Conservation (phyloP, 2,797 vertebrate species). For the Todus mexicanus region DNA sequence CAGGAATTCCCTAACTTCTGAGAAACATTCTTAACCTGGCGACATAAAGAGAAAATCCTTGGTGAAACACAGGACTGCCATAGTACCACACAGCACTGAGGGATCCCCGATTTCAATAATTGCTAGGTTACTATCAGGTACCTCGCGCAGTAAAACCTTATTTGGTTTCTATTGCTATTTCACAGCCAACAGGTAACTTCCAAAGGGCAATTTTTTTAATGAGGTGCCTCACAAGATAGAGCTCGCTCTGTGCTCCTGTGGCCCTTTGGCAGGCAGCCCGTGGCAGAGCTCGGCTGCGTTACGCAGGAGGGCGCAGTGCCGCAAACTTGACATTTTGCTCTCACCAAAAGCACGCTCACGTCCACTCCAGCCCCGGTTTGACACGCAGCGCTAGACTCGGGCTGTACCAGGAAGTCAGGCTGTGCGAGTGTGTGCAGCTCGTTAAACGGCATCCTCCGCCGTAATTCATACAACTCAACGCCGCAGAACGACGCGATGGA, state of each 20-base stretch:
- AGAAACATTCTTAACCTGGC: not conserved
- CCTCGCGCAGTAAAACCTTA: not conserved
- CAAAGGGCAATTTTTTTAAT: not conserved
- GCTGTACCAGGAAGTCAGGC: not conserved
- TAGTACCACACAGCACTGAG: accelerated
- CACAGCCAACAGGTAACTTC: not conserved
- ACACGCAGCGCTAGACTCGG: not conserved
- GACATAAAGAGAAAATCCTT: not conserved
- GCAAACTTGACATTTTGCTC: not conserved
- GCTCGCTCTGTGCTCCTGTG: accelerated
- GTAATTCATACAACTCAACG: accelerated
- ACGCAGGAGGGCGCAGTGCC: not conserved
- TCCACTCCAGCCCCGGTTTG: not conserved
- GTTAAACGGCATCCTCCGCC: accelerated
- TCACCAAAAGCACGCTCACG: no score
- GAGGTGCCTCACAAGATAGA: not conserved
- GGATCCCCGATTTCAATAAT: not conserved
- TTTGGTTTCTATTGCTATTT: not conserved
- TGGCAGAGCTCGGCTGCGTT: not conserved
- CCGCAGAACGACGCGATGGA: not conserved
- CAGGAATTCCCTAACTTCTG: not conserved
- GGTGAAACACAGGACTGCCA: not conserved
- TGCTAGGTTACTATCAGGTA: not conserved
- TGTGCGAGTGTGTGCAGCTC: not conserved
- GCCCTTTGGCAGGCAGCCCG: accelerated